These are phyloP conservation scores for Leptoclinus maculatus DNA, from an alignment of 2,797 vertebrate genomes.

Conservation along the genomic window DNA sequence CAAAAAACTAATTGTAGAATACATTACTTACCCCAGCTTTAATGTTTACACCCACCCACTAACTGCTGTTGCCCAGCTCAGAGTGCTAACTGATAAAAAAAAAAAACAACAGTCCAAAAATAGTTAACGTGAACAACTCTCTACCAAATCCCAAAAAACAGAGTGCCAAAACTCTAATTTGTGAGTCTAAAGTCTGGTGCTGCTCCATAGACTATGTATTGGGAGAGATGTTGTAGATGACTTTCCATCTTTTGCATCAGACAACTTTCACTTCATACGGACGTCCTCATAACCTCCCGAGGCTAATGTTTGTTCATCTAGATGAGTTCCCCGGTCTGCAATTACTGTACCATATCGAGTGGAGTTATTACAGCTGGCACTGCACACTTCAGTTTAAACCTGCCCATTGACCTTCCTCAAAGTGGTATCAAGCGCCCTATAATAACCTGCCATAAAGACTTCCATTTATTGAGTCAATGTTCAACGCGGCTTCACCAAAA, in stretches of 20 bases:
- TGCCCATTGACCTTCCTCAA: slow-evolving; percentile 74
- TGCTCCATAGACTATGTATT: neutral
- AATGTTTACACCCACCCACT: neutral
- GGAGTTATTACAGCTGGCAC: slow-evolving; percentile 65
- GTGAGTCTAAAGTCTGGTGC: neutral
- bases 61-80: neutral
- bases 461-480: slow-evolving; percentile 72
- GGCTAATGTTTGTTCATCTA: slow-evolving; percentile 74
- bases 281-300: slow-evolving; percentile 39
- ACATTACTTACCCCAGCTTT: neutral
- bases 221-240: neutral
- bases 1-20: neutral
- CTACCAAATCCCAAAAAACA: neutral
- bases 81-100: neutral
- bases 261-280: slow-evolving; percentile 41
- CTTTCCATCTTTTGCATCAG: slow-evolving; percentile 25
- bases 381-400: slow-evolving; percentile 66
- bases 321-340: slow-evolving; percentile 60
- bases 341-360: slow-evolving; percentile 62
- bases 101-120: neutral
- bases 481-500: slow-evolving; percentile 52
- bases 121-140: neutral
- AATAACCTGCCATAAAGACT: slow-evolving; percentile 75
- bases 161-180: neutral
- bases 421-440: slow-evolving; percentile 75